Conservation (phyloP, 2,888 invertebrate species). For the Eupithecia inturbata region DNA sequence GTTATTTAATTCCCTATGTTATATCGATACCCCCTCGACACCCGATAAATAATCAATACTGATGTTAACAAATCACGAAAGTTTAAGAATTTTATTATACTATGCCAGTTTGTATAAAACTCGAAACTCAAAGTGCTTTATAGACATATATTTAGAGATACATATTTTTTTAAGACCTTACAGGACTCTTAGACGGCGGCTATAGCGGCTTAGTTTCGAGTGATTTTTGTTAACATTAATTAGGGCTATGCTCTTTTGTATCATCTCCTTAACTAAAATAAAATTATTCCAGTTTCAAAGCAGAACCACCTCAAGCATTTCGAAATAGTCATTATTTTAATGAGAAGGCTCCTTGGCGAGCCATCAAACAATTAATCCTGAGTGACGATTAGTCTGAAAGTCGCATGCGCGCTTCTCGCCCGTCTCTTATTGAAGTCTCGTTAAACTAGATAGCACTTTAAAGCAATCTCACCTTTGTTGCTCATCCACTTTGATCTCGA, state of each 20-base stretch:
- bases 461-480: conserved; percentile 72
- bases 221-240: background rate
- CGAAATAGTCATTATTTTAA: conserved; percentile 36
- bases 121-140: too few relatives aligned
- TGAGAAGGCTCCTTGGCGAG: conserved; percentile 37
- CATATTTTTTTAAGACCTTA: background rate
- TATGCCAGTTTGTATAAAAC: too few relatives aligned
- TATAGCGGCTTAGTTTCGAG: background rate
- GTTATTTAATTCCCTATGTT: too few relatives aligned
- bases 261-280: background rate
- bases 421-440: conserved; percentile 43
- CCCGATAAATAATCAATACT: too few relatives aligned
- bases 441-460: conserved; percentile 64
- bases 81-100: too few relatives aligned
- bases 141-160: too few relatives aligned
- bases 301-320: conserved; percentile 24
- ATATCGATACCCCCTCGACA: too few relatives aligned
- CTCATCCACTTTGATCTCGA: conserved; percentile 68
- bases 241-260: background rate
- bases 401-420: conserved; percentile 46
- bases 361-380: conserved; percentile 59
- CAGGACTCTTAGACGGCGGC: background rate
- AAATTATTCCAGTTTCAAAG: conserved; percentile 5
- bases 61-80: too few relatives aligned
- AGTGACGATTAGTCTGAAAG: conserved; percentile 56